Evolutionary conservation across 2,113 vertebrate species (phyloP), one percentile per base, ranked within the genome.

Genomic region (Platichthys stellatus): DNA sequence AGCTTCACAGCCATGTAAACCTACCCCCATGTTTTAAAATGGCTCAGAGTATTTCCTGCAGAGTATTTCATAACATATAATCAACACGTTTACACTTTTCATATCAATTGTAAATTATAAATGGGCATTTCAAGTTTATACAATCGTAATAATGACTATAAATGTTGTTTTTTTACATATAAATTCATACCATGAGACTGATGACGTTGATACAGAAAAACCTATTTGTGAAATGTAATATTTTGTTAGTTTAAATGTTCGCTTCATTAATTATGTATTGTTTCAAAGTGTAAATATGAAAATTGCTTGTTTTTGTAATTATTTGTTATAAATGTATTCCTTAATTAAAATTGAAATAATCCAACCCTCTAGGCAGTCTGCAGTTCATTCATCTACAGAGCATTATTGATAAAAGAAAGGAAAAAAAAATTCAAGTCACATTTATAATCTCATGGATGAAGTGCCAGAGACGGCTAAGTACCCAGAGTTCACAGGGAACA

Each of bases 261-360:
- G 38, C 9, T 72, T 18, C 62, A 57, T 56, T 64, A 20, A 86
- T 56, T 43, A 2, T 59, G 66, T 60, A 31, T 69, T 81, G 35
- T 73, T 70, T 77, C 2, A 53, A 31, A 51, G 5, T 89, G 87
- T 90, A 84, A 80, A 91, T 89, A 84, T n/a, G 2, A 49, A 79
- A 66, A 69, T 21, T 24, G 23, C 12, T 21, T 8, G 23, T 7
- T n/a, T n/a, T 43, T 23, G 13, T 63, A 60, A 60, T 60, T n/a
- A 57, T 26, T 31, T 35, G 14, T 14, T 84, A 58, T 86, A 72
- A 21, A 82, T 63, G 23, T 62, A 69, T 24, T 69, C 20, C 72
- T 23, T 15, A 3, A 54, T 20, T 74, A 51, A 47, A 91, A 77
- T 11, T 13, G 74, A 83, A 84, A 80, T 24, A 18, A 72, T 80